phyloP scores from a whole-genome alignment of 2,888 invertebrate genomes.

The Meliscaeva auricollis region DNA sequence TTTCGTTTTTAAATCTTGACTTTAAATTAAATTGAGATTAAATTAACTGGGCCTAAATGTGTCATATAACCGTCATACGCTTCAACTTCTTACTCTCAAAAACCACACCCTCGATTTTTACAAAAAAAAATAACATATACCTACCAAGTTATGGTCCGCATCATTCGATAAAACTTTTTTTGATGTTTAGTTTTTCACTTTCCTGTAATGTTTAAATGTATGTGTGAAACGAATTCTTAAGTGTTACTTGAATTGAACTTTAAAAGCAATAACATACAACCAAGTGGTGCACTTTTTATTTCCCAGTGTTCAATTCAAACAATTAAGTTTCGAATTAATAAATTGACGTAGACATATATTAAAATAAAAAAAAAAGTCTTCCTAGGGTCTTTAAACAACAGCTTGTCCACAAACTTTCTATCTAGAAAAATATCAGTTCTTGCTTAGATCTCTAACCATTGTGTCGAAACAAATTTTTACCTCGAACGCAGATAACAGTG shows the following conservation, averaged over 20 bases:
- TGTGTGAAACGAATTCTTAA: too few relatives aligned
- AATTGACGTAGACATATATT: slow-evolving; percentile 24
- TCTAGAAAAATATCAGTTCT: slow-evolving; percentile 21
- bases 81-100: too few relatives aligned
- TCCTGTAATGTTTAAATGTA: too few relatives aligned
- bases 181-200: too few relatives aligned
- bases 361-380: slow-evolving; percentile 26
- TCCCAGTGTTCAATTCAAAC: not conserved
- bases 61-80: too few relatives aligned
- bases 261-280: not conserved
- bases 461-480: not conserved
- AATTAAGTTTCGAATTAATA: slow-evolving; percentile 59
- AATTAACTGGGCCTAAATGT: too few relatives aligned
- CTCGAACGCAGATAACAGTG: not conserved
- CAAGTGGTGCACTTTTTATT: not conserved
- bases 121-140: too few relatives aligned
- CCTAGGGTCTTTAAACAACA: slow-evolving; percentile 14
- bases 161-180: too few relatives aligned
- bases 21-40: too few relatives aligned
- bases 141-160: too few relatives aligned
- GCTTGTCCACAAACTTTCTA: slow-evolving; percentile 22
- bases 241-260: not conserved
- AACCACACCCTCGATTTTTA: too few relatives aligned
- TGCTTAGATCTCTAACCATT: slow-evolving; percentile 29
- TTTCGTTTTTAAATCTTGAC: too few relatives aligned